Conservation (phyloP, 2,888 invertebrate genomes). For the Ornithoptera alexandrae region DNA sequence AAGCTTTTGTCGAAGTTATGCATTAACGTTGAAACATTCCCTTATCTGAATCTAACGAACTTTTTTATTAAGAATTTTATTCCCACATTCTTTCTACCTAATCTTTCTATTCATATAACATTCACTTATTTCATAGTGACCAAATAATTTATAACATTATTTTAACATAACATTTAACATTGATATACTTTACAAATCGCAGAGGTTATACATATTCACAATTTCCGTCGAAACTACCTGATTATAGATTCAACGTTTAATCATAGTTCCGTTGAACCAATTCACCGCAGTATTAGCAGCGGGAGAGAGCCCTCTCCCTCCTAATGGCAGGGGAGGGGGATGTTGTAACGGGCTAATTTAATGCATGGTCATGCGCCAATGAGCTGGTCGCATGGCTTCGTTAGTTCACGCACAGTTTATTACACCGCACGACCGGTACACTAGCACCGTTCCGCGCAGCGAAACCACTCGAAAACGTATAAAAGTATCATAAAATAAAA, state of each 20-base stretch:
- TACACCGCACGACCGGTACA: conserved; percentile 16
- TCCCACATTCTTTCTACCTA: too few relatives aligned
- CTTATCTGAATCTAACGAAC: too few relatives aligned
- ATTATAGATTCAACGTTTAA: conserved; percentile 22
- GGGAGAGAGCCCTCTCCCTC: not conserved
- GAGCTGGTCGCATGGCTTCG: conserved; percentile 46
- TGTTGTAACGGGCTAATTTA: conserved; percentile 36
- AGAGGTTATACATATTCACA: not conserved
- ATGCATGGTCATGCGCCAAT: conserved; percentile 53
- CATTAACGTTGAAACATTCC: too few relatives aligned
- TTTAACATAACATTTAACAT: not conserved
- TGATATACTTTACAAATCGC: not conserved
- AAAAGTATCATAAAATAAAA: conserved; percentile 24
- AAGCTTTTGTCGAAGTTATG: too few relatives aligned
- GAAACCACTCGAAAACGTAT: conserved; percentile 5
- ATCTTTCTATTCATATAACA: too few relatives aligned
- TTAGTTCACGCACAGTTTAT: conserved; percentile 33
- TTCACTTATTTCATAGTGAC: too few relatives aligned
- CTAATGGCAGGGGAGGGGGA: not conserved
- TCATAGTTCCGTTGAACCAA: conserved; percentile 19
- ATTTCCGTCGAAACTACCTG: conserved; percentile 4
- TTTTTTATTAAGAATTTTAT: too few relatives aligned
- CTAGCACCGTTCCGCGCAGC: not conserved
- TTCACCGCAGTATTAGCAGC: conserved; percentile 25
- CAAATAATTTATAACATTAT: too few relatives aligned